These are phyloP conservation scores for Cephus pulcher DNA, from an alignment of 2,888 invertebrate genomes.

Conservation along the genomic window DNA sequence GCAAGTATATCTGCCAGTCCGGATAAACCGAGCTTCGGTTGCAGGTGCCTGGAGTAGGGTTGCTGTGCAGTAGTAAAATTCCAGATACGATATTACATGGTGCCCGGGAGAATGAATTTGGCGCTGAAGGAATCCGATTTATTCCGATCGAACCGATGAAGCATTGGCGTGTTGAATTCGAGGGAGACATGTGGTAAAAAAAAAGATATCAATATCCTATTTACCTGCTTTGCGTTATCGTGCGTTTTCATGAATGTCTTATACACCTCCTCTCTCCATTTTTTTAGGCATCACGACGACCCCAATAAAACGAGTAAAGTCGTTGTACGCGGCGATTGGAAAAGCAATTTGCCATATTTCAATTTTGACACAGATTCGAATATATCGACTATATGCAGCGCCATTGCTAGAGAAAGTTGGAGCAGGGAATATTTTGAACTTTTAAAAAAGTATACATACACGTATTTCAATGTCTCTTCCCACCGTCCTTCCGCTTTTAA, in stretches of 20 bases:
- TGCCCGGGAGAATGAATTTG: slow-evolving; percentile 71
- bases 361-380: slow-evolving; percentile 81
- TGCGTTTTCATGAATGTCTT: neutral
- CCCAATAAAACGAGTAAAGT: slow-evolving; percentile 70
- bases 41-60: slow-evolving; percentile 76
- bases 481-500: neutral
- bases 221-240: neutral
- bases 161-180: slow-evolving; percentile 77
- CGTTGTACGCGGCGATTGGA: slow-evolving; percentile 74
- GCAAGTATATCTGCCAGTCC: neutral
- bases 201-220: neutral
- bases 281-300: slow-evolving; percentile 67
- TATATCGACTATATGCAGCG: slow-evolving; percentile 75
- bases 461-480: neutral
- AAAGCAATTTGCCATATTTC: slow-evolving; percentile 73
- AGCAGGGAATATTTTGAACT: slow-evolving; percentile 75
- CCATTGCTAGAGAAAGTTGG: slow-evolving; percentile 83
- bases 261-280: neutral
- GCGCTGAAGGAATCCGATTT: slow-evolving; percentile 78
- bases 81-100: slow-evolving; percentile 76
- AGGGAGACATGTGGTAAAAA: slow-evolving; percentile 75
- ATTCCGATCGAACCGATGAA: slow-evolving; percentile 79
- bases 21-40: slow-evolving; percentile 11
- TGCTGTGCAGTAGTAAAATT: slow-evolving; percentile 76
- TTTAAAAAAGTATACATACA: slow-evolving; percentile 71